A percentile compares a stretch with the other conserved stretches of the same genome.
phyloP scores from a whole-genome alignment of 2,888 invertebrate species.

The Macrophya alboannulata region DNA sequence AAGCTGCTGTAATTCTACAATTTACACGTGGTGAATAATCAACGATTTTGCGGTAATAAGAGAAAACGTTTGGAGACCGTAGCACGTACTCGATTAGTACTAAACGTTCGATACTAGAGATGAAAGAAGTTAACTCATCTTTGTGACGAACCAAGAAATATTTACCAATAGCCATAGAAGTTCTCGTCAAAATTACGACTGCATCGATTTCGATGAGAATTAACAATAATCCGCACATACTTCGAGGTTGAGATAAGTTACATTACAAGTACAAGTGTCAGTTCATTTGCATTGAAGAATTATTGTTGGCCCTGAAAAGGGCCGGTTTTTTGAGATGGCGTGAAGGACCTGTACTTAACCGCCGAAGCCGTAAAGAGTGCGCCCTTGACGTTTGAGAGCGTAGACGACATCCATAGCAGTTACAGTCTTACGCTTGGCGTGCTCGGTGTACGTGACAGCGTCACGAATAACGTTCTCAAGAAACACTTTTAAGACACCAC shows the following conservation, averaged over 20 bases:
- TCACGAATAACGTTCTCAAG: conserved; percentile 92
- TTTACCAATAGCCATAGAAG: no score
- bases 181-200: no score
- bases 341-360: conserved; percentile 79
- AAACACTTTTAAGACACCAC: conserved; percentile 90
- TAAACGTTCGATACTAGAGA: no score
- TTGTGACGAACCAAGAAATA: no score
- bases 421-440: conserved; percentile 93
- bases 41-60: no score
- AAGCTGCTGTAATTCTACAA: no score
- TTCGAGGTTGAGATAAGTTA: background rate
- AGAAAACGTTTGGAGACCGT: no score
- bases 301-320: conserved; percentile 70
- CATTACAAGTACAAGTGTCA: background rate
- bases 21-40: no score
- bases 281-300: conserved; percentile 28
- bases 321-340: conserved; percentile 61
- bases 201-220: no score
- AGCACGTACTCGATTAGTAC: no score
- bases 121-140: no score
- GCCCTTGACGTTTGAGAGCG: conserved; percentile 91
- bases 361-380: conserved; percentile 91
- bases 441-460: conserved; percentile 93
- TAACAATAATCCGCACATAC: no score
- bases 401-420: conserved; percentile 95